phyloP scores from a whole-genome alignment of 2,888 invertebrate genomes.

The Diarsia dahlii region DNA sequence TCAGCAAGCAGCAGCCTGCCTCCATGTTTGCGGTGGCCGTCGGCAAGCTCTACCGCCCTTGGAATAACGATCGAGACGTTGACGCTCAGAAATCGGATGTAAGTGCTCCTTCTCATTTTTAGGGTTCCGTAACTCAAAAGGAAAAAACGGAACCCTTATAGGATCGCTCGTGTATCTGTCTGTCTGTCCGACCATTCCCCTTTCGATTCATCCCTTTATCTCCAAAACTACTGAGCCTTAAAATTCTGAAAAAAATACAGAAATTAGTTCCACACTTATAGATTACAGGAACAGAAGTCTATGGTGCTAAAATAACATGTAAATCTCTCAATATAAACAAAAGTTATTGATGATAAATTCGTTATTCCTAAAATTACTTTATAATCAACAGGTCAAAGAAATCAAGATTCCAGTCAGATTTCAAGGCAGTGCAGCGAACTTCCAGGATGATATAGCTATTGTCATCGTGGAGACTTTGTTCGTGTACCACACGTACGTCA shows the following conservation, averaged over 20 bases:
- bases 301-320: too few relatives aligned
- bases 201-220: too few relatives aligned
- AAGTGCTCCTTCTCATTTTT: slow-evolving; percentile 49
- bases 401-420: slow-evolving; percentile 86
- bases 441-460: slow-evolving; percentile 90
- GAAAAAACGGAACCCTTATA: too few relatives aligned
- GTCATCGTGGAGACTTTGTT: slow-evolving; percentile 82
- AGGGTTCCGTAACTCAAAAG: too few relatives aligned
- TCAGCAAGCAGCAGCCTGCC: slow-evolving; percentile 66
- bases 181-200: too few relatives aligned
- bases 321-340: too few relatives aligned
- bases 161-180: too few relatives aligned
- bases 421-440: slow-evolving; percentile 88
- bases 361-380: neutral
- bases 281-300: too few relatives aligned
- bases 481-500: slow-evolving; percentile 79
- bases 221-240: too few relatives aligned
- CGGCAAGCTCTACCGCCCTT: slow-evolving; percentile 81
- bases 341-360: too few relatives aligned
- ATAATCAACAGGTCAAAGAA: slow-evolving; percentile 73
- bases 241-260: too few relatives aligned
- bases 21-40: slow-evolving; percentile 76
- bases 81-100: slow-evolving; percentile 80
- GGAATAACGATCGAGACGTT: slow-evolving; percentile 68
- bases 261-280: too few relatives aligned